phyloP scores from a whole-genome alignment of 2,888 invertebrate genomes.

The Ectemnius lituratus region DNA sequence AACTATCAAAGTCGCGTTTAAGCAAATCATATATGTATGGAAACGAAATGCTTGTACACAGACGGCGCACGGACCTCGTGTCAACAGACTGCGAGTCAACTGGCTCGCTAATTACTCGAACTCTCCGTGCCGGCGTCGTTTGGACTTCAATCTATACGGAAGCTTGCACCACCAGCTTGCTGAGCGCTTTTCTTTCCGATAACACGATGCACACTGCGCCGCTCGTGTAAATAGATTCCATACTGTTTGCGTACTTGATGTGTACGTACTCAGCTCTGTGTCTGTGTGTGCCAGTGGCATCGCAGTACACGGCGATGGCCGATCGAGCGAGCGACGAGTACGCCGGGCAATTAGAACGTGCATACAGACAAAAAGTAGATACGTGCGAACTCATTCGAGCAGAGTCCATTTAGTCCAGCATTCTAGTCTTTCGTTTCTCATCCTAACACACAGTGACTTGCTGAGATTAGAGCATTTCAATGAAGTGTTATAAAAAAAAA shows the following conservation, averaged over 20 bases:
- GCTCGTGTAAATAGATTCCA: slow-evolving; percentile 39
- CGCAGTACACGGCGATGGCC: slow-evolving; percentile 23
- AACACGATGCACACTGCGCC: slow-evolving; percentile 22
- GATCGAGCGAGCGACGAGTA: slow-evolving; percentile 50
- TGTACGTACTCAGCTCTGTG: background rate
- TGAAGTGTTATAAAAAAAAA: background rate
- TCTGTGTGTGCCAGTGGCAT: too few relatives aligned
- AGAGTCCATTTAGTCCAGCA: background rate
- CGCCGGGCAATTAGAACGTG: slow-evolving; percentile 55
- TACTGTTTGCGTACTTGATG: slow-evolving; percentile 35
- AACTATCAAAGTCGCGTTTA: too few relatives aligned
- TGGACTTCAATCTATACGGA: too few relatives aligned
- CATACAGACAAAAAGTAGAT: slow-evolving; percentile 42
- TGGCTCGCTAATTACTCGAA: background rate
- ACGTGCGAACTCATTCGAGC: background rate
- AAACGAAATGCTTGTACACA: too few relatives aligned
- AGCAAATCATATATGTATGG: too few relatives aligned
- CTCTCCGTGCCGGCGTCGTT: background rate
- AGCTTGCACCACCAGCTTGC: slow-evolving; percentile 5
- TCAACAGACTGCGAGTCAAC: slow-evolving; percentile 8
- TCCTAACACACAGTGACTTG: background rate
- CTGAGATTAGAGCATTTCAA: background rate
- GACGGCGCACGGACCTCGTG: background rate
- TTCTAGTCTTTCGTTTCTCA: background rate
- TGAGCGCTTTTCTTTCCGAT: slow-evolving; percentile 43